phyloP scores from a whole-genome alignment of 2,888 invertebrate species.

The Microctonus hyperodae region DNA sequence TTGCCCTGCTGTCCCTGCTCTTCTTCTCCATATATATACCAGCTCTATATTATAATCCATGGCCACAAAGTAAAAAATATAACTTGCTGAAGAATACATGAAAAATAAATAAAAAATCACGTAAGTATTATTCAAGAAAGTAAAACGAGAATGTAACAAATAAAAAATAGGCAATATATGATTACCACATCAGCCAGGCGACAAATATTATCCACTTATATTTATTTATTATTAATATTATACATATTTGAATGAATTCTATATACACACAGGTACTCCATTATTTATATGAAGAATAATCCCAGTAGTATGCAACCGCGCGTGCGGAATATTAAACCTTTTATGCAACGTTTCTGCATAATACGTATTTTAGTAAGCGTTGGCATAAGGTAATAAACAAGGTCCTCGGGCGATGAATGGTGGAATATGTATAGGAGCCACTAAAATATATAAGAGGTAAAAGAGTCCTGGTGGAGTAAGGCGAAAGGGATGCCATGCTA shows the following conservation, averaged over 20 bases:
- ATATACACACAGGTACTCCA: too few species aligned
- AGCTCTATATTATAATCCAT: too few species aligned
- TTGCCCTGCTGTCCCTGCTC: conserved; percentile 9
- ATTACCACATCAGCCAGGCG: too few species aligned
- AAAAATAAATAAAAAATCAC: too few species aligned
- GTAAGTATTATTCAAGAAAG: too few species aligned
- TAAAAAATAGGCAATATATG: too few species aligned
- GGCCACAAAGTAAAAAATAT: not conserved
- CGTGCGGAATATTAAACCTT: conserved; percentile 19
- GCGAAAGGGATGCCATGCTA: conserved; percentile 16
- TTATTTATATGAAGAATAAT: too few species aligned
- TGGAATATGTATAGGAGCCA: not conserved
- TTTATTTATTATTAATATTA: too few species aligned
- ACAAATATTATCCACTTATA: too few species aligned
- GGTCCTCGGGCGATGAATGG: conserved; percentile 39
- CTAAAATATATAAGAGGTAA: not conserved
- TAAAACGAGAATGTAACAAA: too few species aligned
- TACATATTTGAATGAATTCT: too few species aligned
- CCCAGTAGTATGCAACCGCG: conserved; percentile 10
- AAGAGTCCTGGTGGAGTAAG: conserved; percentile 36
- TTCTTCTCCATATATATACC: not conserved
- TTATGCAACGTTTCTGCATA: conserved; percentile 28
- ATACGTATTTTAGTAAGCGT: conserved; percentile 41
- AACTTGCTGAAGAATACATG: too few species aligned
- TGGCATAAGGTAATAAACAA: conserved; percentile 49